A percentile compares a stretch with the other conserved stretches of the same genome.
These are phyloP conservation scores for Trissoscelio sp. DNA, from an alignment of 2,888 invertebrate species.

Conservation along the genomic window DNA sequence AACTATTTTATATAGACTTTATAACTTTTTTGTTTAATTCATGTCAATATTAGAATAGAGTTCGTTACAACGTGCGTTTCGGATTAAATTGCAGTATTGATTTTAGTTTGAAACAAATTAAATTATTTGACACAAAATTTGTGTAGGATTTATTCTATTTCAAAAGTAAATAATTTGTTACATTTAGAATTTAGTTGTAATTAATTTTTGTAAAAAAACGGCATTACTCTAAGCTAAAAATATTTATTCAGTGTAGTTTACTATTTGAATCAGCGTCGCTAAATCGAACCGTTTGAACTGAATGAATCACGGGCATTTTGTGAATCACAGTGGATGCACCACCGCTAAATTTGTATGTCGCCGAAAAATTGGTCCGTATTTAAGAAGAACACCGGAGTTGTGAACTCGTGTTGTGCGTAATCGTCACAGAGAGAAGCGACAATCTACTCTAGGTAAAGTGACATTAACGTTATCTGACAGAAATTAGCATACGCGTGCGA, in stretches of 20 bases:
- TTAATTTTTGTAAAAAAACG: no score
- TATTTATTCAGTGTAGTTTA: no score
- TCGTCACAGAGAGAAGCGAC: conserved; percentile 6
- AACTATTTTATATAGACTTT: conserved; percentile 25
- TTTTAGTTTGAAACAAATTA: conserved; percentile 8
- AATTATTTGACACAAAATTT: no score
- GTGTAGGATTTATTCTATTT: no score
- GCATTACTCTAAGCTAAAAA: no score
- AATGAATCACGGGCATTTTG: background rate
- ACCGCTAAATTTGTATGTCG: background rate
- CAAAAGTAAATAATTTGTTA: no score
- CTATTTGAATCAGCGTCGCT: background rate
- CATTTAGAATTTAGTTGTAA: no score
- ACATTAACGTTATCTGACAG: conserved; percentile 33
- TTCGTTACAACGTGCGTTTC: conserved; percentile 33
- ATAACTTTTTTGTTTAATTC: conserved; percentile 43
- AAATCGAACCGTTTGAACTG: background rate
- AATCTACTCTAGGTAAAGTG: conserved; percentile 8
- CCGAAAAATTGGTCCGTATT: conserved; percentile 11
- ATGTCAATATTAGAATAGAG: conserved; percentile 49
- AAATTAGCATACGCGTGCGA: conserved; percentile 26
- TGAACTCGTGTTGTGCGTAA: background rate
- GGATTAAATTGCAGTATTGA: conserved; percentile 29
- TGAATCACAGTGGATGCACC: conserved; percentile 2
- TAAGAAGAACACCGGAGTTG: background rate